These are phyloP conservation scores for Limanda limanda DNA, from an alignment of 2,113 vertebrate species.

Conservation along the genomic window DNA sequence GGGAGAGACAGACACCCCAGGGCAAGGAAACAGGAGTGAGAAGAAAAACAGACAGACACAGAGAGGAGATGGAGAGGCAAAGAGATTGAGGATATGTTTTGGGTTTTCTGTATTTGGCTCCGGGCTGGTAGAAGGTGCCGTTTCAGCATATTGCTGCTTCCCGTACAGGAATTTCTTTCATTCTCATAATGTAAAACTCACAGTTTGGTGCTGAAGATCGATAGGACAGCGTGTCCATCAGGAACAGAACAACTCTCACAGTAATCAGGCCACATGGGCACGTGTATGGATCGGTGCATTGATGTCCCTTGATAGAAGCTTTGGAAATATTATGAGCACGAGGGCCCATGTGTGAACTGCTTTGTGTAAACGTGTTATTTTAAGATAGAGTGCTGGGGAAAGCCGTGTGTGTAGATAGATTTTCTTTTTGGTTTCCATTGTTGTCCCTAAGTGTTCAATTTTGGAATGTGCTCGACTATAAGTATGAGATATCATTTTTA, in stretches of 20 bases:
- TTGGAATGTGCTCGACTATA: not conserved
- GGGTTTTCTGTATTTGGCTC: not conserved
- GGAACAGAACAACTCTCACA: slow-evolving; percentile 56
- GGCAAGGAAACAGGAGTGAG: slow-evolving; percentile 49
- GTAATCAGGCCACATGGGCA: slow-evolving; percentile 57
- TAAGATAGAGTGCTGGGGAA: not conserved
- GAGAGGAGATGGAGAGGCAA: slow-evolving; percentile 44
- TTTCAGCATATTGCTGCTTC: slow-evolving; percentile 17
- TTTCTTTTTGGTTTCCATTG: not conserved
- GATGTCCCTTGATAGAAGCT: not conserved
- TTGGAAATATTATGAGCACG: not conserved
- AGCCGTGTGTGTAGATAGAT: not conserved
- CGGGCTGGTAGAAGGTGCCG: not conserved
- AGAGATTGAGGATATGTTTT: slow-evolving; percentile 13
- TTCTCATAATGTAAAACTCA: slow-evolving; percentile 58
- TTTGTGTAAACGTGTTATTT: slow-evolving; percentile 9
- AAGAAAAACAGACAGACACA: slow-evolving; percentile 47
- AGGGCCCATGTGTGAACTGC: not conserved
- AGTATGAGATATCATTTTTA: slow-evolving; percentile 11
- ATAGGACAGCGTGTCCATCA: slow-evolving; percentile 60
- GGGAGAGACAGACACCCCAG: slow-evolving; percentile 39
- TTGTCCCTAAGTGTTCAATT: slow-evolving; percentile 17
- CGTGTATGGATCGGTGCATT: slow-evolving; percentile 4
- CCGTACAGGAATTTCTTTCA: slow-evolving; percentile 42
- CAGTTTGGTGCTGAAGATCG: slow-evolving; percentile 63